Evolutionary conservation across 2,888 invertebrate species (phyloP), one percentile per base, ranked within the genome.

Genomic region (Xanthia icteritia): DNA sequence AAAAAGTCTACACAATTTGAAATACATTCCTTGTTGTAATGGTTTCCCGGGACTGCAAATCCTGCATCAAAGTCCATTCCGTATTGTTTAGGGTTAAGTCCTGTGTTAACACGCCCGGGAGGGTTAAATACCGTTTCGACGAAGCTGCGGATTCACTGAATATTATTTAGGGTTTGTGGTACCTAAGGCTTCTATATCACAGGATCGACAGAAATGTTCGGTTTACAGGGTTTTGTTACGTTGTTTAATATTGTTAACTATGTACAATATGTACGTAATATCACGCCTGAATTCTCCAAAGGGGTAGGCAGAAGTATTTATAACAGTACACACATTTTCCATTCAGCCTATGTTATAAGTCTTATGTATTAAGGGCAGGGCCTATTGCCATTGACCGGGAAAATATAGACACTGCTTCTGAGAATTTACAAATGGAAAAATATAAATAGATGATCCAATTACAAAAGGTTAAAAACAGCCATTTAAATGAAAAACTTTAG

Each of bases 121-220:
- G 72, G 85, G 73, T 74, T 74, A 65, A 77, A 84, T 84, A 77
- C 60, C 39, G 36, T 73, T 81, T 56, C 63, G 20, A 73, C 54
- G 60, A 54, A 73, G 39, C 54, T 64, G 72, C 60, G 39, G 31
- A 67, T 65, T 81, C 70, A 76, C 20, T 64, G 61, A 84, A 84
- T 70, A 84, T 80, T 65, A 71, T 83, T 76, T 65, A 73, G 63
- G 70, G 76, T 84, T 75, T 69, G 69, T 23, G 20, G 70, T 54
- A 51, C 45, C 45, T 45, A 45, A 15, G 45, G 36, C 23, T 70
- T 73, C 63, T 23, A 73, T 58, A 67, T 56, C 56, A 63, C 63
- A 27, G 23, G 54, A 63, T 83, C 63, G n/a, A 60, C 56, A 73
- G 58, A 75, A 83, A 75, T 63, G 2, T 81, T 27, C 23, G 42